Base-by-base conservation (phyloP, 2,888 invertebrate genomes). In the Brenthis daphne region DNA sequence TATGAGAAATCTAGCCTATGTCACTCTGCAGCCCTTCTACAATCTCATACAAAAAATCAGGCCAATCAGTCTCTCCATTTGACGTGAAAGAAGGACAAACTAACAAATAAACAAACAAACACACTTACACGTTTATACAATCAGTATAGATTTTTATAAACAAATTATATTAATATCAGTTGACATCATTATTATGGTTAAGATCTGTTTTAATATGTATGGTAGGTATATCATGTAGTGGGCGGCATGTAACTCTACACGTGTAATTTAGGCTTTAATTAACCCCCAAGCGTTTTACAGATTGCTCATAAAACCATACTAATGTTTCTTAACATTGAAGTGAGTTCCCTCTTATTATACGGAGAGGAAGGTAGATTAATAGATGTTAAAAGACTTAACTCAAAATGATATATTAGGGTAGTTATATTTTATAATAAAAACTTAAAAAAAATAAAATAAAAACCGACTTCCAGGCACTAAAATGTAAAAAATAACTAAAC, bases 241-340 rank as follows among this genome's bases (percentile, higher is more conserved):
- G 48, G 60, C 48, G 54, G 57, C 11, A 54, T 55, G 48, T 48
- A 48, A 47, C 47, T 48, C 29, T 60, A 66, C 61, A 50, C 60
- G 55, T 61, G 53, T 68, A 68, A 57, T 64, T 68, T n/a, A 57
- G 57, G 29, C 64, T 57, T 29, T 64, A 58, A 64, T 64, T 64
- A 58, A 55, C 57, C 54, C 58, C 33, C n/a, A 65, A 43, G 64
- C 64, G 58, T 55, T 64, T 51, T 57, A 33, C 57, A 43, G 55
- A 57, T 68, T 48, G 57, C 48, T 68, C 57, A 55, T 65, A 68
- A 68, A 64, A 67, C 56, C 61, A 63, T 67, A 63, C 57, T 57
- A 57, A 64, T 57, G 37, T 43, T 37, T 57, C 50, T 68, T 68
- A 29, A 64, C 16, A 47, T 57, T 50, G 16, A 14, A 47, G 20